Evolutionary conservation across 2,113 vertebrate species (phyloP), one percentile per base, ranked within the genome.

Genomic region (Dromiciops gliroides): DNA sequence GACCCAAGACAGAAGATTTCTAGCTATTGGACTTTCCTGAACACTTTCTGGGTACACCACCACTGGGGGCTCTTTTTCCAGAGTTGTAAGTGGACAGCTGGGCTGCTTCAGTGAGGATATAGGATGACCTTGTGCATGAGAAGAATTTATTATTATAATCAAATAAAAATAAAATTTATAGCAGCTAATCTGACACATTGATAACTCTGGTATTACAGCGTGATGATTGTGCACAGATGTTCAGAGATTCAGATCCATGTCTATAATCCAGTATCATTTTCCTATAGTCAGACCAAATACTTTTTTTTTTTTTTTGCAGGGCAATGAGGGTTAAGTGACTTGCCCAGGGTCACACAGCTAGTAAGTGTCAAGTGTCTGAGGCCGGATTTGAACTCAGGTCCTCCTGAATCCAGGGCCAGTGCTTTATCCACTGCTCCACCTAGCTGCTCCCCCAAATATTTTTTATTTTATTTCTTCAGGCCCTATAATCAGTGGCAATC

Each of bases 121-220:
- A 4, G 60, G 31, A 93, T 56, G n/a, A 48, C 56, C 51, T 0
- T 0, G n/a, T n/a, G 1, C 49, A 0, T 92, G 48, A 95, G 56
- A 75, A 75, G 14, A 83, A 19, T 83, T 28, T 44, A 89, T 49
- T 5, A 44, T 90, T 9, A 31, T 0, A 47, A 7, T n/a, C 44
- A 51, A 51, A 50, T 50, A 48, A 3, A 49, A 50, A 12, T 52
- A 8, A 25, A 31, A 0, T 89, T 50, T 44, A 44, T 44, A 83
- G 67, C 67, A 1, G 2, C 16, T 19, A 11, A 50, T 47, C 89
- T 23, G 52, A 24, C 31, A 50, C 90, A 31, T 31, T 31, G 8
- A 0, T 50, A 9, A 28, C 1, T 0, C 89, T 83, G 5, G 47
- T 11, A 10, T 12, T 10, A 0, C 56, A 6, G 8, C 1, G 0